Base-by-base conservation (phyloP, 2,888 invertebrate genomes). In the Ryuthela nishihirai region DNA sequence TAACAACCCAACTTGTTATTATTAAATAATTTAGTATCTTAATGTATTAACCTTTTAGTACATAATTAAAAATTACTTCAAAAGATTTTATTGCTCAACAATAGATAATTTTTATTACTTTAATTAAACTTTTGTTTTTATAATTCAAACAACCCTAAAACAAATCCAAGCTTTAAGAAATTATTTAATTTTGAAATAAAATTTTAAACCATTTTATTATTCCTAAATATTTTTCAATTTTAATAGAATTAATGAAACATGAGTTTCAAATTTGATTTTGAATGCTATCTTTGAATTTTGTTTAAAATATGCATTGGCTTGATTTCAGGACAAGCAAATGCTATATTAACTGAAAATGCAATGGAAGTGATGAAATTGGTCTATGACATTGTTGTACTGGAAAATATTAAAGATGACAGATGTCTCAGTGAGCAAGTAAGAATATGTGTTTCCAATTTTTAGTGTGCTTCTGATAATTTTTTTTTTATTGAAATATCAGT, bases 301-400 rank as follows among this genome's bases (percentile, higher is more conserved):
- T 12, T 50, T 41, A 23, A 17, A 36, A 18, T 12, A 20, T 18
- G n/a, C 26, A 23, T 35, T 15, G 15, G 21, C 5, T 26, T 36
- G 18, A 17, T 39, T 50, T 69, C 74, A 69, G 80, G 78, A 43
- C 77, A 74, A 62, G 69, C 71, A 3, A 65, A 70, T 48, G 69
- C 70, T 35, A 71, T 72, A 9, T 75, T 77, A 64, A 76, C 78
- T 62, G 79, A 80, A 72, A 82, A 82, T 70, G 80, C 81, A 24
- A 75, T 79, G 4, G 77, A 81, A 64, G 73, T 82, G 20, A 72
- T 82, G 63, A 77, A 80, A 55, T 76, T 81, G 74, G 77, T 81
- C 4, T 80, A 81, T 61, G 79, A 81, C 68, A 76, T 81, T 48
- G 77, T 80, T 2, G 79, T 81, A 15, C 71, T 80, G 1, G 80